phyloP scores from a whole-genome alignment of 2,113 vertebrate genomes.

The Calyptomena viridis region DNA sequence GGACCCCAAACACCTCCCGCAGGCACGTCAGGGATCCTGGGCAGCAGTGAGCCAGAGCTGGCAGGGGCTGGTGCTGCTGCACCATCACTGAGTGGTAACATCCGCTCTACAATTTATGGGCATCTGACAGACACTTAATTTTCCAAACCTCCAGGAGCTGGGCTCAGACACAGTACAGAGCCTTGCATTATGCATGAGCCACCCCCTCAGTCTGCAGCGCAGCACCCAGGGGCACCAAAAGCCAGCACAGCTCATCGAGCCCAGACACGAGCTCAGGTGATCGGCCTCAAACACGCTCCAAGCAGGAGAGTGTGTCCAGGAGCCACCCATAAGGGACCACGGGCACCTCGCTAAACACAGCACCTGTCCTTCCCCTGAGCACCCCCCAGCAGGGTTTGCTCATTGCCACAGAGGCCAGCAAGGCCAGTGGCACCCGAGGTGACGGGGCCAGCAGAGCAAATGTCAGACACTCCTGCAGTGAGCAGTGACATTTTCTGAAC shows the following conservation, averaged over 20 bases:
- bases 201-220: background rate
- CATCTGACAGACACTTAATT: background rate
- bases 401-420: fast-evolving
- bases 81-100: fast-evolving
- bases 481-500: background rate
- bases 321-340: background rate
- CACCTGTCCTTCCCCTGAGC: background rate
- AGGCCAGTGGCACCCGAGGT: background rate
- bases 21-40: background rate
- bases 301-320: background rate
- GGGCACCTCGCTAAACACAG: fast-evolving
- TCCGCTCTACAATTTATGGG: background rate
- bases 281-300: background rate
- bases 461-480: fast-evolving
- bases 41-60: background rate
- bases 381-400: background rate
- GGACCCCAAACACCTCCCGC: background rate
- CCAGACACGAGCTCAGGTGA: background rate
- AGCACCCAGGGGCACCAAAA: background rate
- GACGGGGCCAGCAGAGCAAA: background rate
- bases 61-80: background rate
- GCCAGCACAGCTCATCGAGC: background rate
- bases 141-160: background rate
- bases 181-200: conserved; percentile 31
- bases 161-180: background rate